phyloP scores from a whole-genome alignment of 1,140 invertebrate species.

The Cyclina sinensis region DNA sequence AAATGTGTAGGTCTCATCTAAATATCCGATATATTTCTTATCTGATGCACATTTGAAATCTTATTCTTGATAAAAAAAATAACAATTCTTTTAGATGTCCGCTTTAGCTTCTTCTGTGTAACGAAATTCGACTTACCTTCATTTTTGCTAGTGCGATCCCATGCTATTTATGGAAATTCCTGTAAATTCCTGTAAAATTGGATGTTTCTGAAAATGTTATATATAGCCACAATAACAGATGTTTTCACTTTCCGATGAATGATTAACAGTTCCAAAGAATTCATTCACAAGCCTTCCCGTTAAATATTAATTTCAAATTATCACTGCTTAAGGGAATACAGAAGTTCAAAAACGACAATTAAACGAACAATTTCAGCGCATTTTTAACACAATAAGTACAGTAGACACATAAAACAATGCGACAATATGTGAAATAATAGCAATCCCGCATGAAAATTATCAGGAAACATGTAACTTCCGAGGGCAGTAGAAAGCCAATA shows the following conservation, averaged over 20 bases:
- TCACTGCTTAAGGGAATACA: background rate
- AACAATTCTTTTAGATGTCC: no score
- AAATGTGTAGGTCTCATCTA: no score
- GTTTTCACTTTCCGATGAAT: background rate
- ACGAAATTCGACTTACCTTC: no score
- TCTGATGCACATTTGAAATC: no score
- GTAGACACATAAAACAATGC: background rate
- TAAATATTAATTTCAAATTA: conserved; percentile 11
- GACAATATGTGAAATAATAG: conserved; percentile 4
- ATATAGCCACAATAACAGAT: background rate
- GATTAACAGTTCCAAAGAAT: background rate
- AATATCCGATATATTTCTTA: no score
- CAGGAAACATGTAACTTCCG: conserved; percentile 1
- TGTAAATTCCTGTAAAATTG: background rate
- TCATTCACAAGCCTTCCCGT: background rate
- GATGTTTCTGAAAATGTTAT: no score
- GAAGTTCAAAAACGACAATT: background rate
- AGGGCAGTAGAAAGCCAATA: conserved; percentile 11
- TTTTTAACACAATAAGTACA: background rate
- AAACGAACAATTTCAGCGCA: background rate
- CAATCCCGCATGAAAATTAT: background rate
- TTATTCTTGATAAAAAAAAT: no score
- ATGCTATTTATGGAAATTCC: background rate
- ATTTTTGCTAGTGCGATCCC: no score
- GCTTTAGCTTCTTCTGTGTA: no score